Conservation (phyloP, 2,888 invertebrate species). For the Chloromyia formosa region DNA sequence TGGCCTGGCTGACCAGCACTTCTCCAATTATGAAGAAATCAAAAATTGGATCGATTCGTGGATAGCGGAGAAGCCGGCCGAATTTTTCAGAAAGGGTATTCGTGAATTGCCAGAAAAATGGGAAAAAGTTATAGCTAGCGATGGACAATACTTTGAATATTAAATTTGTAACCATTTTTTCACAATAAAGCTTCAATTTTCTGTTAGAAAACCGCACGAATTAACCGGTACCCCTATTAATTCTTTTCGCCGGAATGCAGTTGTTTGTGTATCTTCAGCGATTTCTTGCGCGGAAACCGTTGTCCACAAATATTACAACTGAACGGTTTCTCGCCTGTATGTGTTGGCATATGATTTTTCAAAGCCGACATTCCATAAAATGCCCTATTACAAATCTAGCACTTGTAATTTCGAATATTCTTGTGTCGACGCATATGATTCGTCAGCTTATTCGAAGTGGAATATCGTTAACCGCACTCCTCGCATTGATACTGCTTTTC, state of each 20-base stretch:
- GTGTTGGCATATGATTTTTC: slow-evolving; percentile 58
- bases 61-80: no score
- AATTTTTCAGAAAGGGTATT: no score
- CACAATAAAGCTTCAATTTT: no score
- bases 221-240: no score
- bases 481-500: slow-evolving; percentile 52
- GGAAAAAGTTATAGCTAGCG: no score
- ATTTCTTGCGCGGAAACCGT: slow-evolving; percentile 57
- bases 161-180: no score
- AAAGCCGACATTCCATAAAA: slow-evolving; percentile 57
- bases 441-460: slow-evolving; percentile 55
- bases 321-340: slow-evolving; percentile 55
- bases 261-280: slow-evolving; percentile 58
- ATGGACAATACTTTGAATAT: no score
- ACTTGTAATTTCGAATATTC: slow-evolving; percentile 57
- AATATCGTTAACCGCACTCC: slow-evolving; percentile 46
- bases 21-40: no score
- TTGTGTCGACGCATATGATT: slow-evolving; percentile 58
- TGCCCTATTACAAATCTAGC: slow-evolving; percentile 55
- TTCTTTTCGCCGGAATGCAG: slow-evolving; percentile 57
- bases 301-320: slow-evolving; percentile 54
- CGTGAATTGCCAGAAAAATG: no score
- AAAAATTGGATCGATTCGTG: no score
- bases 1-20: no score
- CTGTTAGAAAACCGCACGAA: no score